A percentile compares a stretch with the other conserved stretches of the same genome.
Evolutionary conservation across 2,797 vertebrate species (phyloP).

Genomic region (Manis javanica): DNA sequence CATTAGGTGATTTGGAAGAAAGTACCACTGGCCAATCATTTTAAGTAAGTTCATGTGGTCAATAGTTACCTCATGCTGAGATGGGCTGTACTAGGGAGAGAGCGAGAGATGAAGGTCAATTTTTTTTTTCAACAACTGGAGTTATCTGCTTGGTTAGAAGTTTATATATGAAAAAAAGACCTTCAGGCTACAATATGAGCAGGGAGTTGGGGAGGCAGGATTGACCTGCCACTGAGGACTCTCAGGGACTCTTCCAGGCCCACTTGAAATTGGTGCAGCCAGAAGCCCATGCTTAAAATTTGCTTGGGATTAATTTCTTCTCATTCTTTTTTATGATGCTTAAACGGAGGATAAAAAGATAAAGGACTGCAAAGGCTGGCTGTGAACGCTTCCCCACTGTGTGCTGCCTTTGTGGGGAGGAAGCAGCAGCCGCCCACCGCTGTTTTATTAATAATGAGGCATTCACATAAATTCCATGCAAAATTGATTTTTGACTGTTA

Average conservation of each 20-base stretch:
- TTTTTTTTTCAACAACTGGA: neutral
- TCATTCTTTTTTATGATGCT: slow-evolving; percentile 58
- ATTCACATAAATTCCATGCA: slow-evolving; percentile 86
- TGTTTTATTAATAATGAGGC: slow-evolving; percentile 87
- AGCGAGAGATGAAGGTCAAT: neutral
- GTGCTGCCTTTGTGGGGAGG: slow-evolving; percentile 69
- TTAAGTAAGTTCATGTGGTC: neutral
- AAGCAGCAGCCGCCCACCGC: slow-evolving; percentile 79
- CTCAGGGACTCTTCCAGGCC: neutral
- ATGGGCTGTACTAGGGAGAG: too few relatives aligned
- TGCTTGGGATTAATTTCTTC: slow-evolving; percentile 58
- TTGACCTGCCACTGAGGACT: neutral
- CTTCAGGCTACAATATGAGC: neutral
- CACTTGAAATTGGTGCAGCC: neutral
- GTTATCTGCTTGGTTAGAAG: slow-evolving; percentile 8
- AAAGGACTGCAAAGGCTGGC: slow-evolving; percentile 59
- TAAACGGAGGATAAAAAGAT: slow-evolving; percentile 71
- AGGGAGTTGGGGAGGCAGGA: neutral
- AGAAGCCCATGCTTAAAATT: slow-evolving; percentile 20
- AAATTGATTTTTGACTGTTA: slow-evolving; percentile 88
- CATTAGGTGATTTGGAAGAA: neutral
- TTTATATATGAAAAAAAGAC: neutral
- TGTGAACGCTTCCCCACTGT: slow-evolving; percentile 66
- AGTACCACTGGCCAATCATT: neutral
- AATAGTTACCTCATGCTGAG: neutral